Percentiles rank a stretch among this genome's conserved stretches.
Conservation (phyloP, 2,888 invertebrate species). For the Drosophila mercatorum region DNA sequence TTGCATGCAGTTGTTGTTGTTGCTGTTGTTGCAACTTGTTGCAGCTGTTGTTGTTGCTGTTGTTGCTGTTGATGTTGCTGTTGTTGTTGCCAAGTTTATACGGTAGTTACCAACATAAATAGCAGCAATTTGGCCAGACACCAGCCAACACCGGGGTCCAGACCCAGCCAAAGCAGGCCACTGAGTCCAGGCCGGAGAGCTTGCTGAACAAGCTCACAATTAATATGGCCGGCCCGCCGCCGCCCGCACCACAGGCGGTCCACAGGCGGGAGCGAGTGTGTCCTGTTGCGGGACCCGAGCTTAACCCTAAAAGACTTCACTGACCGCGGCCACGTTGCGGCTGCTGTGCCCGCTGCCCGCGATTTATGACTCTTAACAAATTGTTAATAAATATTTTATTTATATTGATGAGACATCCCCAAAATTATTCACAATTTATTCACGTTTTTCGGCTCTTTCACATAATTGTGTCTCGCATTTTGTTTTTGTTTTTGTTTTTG, state of each 20-base stretch:
- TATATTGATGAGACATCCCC: conserved; percentile 75
- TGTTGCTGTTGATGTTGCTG: conserved; percentile 61
- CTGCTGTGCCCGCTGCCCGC: conserved; percentile 52
- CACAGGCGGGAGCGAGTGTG: conserved; percentile 21
- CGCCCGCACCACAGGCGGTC: conserved; percentile 71
- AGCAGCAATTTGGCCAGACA: conserved; percentile 83
- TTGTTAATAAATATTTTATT: conserved; percentile 80
- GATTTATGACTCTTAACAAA: conserved; percentile 76
- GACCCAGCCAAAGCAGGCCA: conserved; percentile 17
- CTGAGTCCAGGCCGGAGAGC: conserved; percentile 37
- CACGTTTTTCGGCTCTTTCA: conserved; percentile 15
- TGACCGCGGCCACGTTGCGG: conserved; percentile 5
- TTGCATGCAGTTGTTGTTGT: conserved; percentile 51
- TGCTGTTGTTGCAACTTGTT: conserved; percentile 43
- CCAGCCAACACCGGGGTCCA: conserved; percentile 53
- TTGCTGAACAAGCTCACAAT: conserved; percentile 77
- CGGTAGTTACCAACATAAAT: conserved; percentile 85
- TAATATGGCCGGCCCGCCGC: conserved; percentile 76
- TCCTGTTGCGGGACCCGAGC: conserved; percentile 34
- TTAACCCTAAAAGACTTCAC: conserved; percentile 38
- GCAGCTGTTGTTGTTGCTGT: conserved; percentile 32
- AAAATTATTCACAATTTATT: conserved; percentile 75
- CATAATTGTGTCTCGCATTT: conserved; percentile 35
- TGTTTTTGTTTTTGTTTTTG: not conserved
- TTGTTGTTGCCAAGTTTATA: conserved; percentile 81